phyloP scores from a whole-genome alignment of 2,113 vertebrate species.

The Megaceryle torquata region DNA sequence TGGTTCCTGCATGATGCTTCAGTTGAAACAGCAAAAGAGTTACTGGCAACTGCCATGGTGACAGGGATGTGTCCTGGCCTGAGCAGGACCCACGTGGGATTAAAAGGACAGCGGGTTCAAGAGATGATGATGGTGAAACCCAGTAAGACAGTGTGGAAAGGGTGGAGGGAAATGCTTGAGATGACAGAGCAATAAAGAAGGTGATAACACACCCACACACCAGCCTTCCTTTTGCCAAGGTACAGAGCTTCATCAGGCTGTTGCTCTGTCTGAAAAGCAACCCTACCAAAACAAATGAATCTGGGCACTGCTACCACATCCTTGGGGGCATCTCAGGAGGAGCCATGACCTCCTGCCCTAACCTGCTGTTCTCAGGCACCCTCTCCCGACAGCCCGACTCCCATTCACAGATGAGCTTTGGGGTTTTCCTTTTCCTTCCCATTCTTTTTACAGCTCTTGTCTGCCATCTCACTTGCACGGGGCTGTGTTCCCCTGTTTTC shows the following conservation, averaged over 20 bases:
- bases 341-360: neutral
- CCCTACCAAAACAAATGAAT: neutral
- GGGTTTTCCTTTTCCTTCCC: neutral
- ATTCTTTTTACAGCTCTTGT: too few species aligned
- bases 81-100: neutral
- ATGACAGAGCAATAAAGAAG: neutral
- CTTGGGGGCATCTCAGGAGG: neutral
- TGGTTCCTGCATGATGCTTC: neutral
- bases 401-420: neutral
- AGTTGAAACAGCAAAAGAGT: neutral
- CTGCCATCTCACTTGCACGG: rapidly evolving
- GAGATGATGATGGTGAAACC: neutral
- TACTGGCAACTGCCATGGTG: rapidly evolving
- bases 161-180: neutral
- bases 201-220: neutral
- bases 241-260: neutral
- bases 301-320: rapidly evolving
- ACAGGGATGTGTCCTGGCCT: neutral
- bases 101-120: neutral
- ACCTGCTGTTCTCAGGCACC: neutral
- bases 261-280: neutral
- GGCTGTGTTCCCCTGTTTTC: neutral
- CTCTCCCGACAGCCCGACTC: rapidly evolving
- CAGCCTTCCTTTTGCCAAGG: neutral
- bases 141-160: neutral